phyloP scores from a whole-genome alignment of 2,113 vertebrate species.

The Epinephelus lanceolatus region DNA sequence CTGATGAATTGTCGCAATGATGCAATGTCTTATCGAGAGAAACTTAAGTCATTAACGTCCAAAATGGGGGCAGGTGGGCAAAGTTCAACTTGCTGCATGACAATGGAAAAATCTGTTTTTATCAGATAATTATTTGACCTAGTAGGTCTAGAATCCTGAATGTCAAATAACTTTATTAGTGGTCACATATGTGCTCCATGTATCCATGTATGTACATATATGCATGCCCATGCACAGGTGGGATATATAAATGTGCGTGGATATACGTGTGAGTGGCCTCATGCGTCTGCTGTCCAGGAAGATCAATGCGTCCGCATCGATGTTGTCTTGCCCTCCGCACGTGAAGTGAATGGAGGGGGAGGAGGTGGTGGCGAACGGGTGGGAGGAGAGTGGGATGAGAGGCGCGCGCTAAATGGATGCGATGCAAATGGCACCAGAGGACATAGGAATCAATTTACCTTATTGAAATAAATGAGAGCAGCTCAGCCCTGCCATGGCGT shows the following conservation, averaged over 20 bases:
- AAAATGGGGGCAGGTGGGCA: not conserved
- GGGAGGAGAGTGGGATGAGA: conserved; percentile 63
- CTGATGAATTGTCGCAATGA: too few species aligned
- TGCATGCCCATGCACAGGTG: conserved; percentile 20
- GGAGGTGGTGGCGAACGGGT: conserved; percentile 29
- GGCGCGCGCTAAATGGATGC: conserved; percentile 79
- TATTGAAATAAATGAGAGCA: conserved; percentile 87
- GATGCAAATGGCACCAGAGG: conserved; percentile 84
- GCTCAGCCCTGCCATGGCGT: conserved; percentile 67
- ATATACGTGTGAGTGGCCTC: conserved; percentile 20
- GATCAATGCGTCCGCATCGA: conserved; percentile 76
- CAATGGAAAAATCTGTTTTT: not conserved
- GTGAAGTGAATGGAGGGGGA: conserved; percentile 67
- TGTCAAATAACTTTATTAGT: conserved; percentile 3
- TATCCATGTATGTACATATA: conserved; percentile 4
- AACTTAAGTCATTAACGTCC: not conserved
- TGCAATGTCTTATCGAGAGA: not conserved
- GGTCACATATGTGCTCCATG: not conserved
- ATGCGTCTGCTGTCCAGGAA: conserved; percentile 54
- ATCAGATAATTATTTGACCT: not conserved
- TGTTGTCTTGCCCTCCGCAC: conserved; percentile 71
- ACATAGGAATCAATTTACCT: conserved; percentile 86
- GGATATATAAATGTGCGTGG: conserved; percentile 24
- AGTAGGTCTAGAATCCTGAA: conserved; percentile 2
- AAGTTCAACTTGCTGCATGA: not conserved